Evolutionary conservation across 2,888 invertebrate genomes (phyloP), one percentile per base, ranked within the genome.

Genomic region (Acronicta psi): DNA sequence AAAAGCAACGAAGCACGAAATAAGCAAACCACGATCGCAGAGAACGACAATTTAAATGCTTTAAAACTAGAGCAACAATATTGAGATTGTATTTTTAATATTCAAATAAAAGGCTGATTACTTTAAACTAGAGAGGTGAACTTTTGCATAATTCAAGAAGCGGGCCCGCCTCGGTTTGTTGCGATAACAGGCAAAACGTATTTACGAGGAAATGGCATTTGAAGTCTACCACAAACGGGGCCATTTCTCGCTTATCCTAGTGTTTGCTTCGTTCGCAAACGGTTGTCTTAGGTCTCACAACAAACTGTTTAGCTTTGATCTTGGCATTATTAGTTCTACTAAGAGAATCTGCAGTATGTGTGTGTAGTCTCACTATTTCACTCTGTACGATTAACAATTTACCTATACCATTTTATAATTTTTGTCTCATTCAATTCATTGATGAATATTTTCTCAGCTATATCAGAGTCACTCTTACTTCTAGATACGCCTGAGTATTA

Each of bases 71-170:
- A 73, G 41, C 65, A 75, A 68, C 72, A 69, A 66, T 69, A 69
- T 65, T 50, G 52, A 41, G 66, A 70, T 79, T 74, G 69, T 74
- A 64, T 79, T 73, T 75, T 76, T 73, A 76, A 73, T 73, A 80
- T 78, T 73, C 65, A 69, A 75, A 77, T 70, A 69, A 72, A 64
- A 71, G 62, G 69, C 65, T 59, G 65, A 73, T 69, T 70, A 63
- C 63, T 69, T 75, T 47, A 59, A 66, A 60, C 57, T 74, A 53
- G 58, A 65, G 63, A 59, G 56, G 45, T 66, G 65, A 64, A 70
- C 73, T 69, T 64, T 77, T 77, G 73, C 70, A 77, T 77, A 69
- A 77, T 77, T 77, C 75, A 77, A 60, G 62, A 73, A 61, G 65
- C 63, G 23, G 54, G 53, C 44, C 52, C 44, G 44, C 44, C 65